Conservation (phyloP, 2,888 invertebrate genomes). For the Spisula subtruncata region DNA sequence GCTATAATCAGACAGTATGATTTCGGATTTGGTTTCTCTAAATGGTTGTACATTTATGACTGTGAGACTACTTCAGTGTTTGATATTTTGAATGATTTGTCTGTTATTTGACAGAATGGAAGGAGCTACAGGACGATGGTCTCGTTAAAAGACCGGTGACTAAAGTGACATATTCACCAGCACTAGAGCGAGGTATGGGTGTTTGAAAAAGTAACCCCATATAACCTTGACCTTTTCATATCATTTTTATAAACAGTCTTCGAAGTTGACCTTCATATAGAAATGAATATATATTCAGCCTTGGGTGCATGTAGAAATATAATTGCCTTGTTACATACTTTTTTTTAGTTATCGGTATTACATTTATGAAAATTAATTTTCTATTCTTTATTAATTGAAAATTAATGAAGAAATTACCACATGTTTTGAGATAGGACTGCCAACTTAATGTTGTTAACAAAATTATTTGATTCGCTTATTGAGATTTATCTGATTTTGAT, state of each 20-base stretch:
- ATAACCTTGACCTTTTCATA: constrained; percentile 28
- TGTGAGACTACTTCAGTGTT: neutral
- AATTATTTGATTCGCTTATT: no score
- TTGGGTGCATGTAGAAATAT: constrained; percentile 8
- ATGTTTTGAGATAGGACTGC: no score
- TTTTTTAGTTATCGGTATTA: no score
- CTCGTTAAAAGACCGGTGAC: constrained; percentile 79
- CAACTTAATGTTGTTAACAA: no score
- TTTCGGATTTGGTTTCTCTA: neutral
- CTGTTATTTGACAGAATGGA: constrained; percentile 73
- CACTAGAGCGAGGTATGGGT: constrained; percentile 68
- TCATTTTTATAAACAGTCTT: constrained; percentile 22
- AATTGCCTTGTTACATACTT: neutral
- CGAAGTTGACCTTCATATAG: constrained; percentile 18
- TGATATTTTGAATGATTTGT: constrained; percentile 3
- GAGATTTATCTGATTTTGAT: no score
- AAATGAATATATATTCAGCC: constrained; percentile 15
- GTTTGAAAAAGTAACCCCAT: constrained; percentile 37
- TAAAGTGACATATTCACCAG: constrained; percentile 77
- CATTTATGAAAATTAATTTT: no score
- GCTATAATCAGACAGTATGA: neutral
- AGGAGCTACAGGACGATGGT: constrained; percentile 80
- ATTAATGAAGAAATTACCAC: no score
- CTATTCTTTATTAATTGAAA: no score
- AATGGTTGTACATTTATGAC: neutral